phyloP scores from a whole-genome alignment of 2,113 vertebrate species.

The Strigops habroptila region DNA sequence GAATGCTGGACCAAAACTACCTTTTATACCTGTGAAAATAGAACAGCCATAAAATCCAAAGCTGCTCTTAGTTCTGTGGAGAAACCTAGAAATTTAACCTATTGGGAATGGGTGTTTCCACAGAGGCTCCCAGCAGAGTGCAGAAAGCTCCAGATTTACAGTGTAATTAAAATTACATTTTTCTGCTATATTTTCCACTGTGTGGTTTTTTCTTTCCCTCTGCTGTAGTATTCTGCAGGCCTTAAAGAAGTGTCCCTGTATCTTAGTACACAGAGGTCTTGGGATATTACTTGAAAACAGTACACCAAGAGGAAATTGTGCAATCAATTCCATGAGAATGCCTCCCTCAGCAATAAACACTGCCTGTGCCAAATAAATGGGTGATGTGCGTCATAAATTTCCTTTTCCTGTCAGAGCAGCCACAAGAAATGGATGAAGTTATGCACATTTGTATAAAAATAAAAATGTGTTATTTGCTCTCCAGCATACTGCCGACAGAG shows the following conservation, averaged over 20 bases:
- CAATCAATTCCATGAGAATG: slow-evolving; percentile 64
- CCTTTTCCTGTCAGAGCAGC: slow-evolving; percentile 60
- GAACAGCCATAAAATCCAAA: background rate
- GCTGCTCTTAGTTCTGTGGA: background rate
- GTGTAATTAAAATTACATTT: slow-evolving; percentile 31
- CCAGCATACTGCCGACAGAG: background rate
- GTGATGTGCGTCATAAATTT: slow-evolving; percentile 65
- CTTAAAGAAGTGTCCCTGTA: slow-evolving; percentile 24
- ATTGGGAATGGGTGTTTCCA: background rate
- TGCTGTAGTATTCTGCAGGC: slow-evolving; percentile 1
- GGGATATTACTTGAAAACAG: slow-evolving; percentile 64
- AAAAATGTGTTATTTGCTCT: slow-evolving; percentile 52
- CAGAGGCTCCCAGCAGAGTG: background rate
- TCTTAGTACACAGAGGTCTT: slow-evolving; percentile 48
- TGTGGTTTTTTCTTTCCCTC: background rate
- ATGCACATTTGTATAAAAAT: slow-evolving; percentile 67
- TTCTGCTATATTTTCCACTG: background rate
- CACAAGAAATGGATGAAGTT: slow-evolving; percentile 61
- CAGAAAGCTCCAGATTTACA: slow-evolving; percentile 23
- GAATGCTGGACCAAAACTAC: background rate
- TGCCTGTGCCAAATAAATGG: slow-evolving; percentile 66
- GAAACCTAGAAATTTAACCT: slow-evolving; percentile 1
- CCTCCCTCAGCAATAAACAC: slow-evolving; percentile 61
- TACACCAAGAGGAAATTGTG: slow-evolving; percentile 56
- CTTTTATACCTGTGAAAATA: background rate